These are phyloP conservation scores for Microcaecilia unicolor DNA, from an alignment of 2,797 vertebrate genomes.

Conservation along the genomic window DNA sequence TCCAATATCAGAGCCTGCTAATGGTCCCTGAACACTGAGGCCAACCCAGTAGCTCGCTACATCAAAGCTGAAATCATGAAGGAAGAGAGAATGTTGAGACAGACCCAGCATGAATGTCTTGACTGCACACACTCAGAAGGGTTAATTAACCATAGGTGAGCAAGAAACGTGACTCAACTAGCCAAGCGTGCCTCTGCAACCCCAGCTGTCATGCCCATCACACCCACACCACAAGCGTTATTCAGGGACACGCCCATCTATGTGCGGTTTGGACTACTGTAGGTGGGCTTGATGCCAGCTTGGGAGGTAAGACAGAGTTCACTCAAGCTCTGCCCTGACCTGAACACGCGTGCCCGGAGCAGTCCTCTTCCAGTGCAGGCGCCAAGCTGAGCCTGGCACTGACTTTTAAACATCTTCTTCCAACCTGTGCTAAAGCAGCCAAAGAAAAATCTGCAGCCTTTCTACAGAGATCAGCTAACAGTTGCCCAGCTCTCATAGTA, in stretches of 20 bases:
- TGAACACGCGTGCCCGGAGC: background rate
- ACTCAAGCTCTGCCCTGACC: background rate
- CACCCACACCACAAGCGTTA: background rate
- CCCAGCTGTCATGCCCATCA: background rate
- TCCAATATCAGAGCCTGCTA: too few relatives aligned
- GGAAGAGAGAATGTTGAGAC: too few relatives aligned
- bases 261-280: background rate
- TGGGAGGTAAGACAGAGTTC: conserved; percentile 2
- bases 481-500: too few relatives aligned
- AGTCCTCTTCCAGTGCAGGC: background rate
- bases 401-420: background rate
- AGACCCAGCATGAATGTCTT: background rate
- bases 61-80: fast-evolving
- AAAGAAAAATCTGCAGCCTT: background rate
- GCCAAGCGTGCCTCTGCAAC: background rate
- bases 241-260: conserved; percentile 3
- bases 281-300: background rate
- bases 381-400: background rate
- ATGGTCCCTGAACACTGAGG: too few relatives aligned
- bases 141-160: background rate
- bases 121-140: background rate
- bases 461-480: too few relatives aligned
- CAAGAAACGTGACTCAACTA: background rate
- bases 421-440: background rate
- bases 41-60: too few relatives aligned